phyloP scores from a whole-genome alignment of 2,888 invertebrate genomes.

The Chaitophorus viminalis region DNA sequence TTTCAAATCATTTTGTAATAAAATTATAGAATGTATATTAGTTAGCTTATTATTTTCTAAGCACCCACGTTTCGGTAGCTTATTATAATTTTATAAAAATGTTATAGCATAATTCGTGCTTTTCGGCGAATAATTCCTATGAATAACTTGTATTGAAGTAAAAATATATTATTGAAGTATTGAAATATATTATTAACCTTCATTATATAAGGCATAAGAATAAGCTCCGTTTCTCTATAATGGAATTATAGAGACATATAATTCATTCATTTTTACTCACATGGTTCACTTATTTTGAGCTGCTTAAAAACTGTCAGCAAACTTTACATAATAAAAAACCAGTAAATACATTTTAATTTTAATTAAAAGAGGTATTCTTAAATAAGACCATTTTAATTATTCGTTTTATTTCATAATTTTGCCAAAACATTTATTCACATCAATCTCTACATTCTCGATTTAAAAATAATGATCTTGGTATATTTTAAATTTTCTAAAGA shows the following conservation, averaged over 20 bases:
- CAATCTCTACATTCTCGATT: not conserved
- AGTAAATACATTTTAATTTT: conserved; percentile 1
- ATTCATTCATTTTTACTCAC: conserved; percentile 9
- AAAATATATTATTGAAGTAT: not conserved
- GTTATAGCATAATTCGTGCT: not conserved
- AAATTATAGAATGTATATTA: not conserved
- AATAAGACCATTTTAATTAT: conserved; percentile 23
- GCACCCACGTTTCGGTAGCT: not conserved
- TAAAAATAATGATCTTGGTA: not conserved
- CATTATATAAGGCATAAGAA: not conserved
- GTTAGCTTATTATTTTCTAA: not conserved
- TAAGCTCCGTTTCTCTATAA: too few species aligned
- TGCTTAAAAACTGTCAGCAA: not conserved
- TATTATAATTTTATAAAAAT: not conserved
- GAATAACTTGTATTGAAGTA: not conserved
- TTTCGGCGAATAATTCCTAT: too few species aligned
- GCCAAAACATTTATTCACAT: not conserved
- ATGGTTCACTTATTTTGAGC: conserved; percentile 13
- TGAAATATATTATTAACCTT: not conserved
- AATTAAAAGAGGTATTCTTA: conserved; percentile 17
- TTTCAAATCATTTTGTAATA: not conserved
- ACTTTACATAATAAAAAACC: not conserved
- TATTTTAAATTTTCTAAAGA: too few species aligned
- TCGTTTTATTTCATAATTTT: not conserved
- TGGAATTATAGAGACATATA: not conserved